Evolutionary conservation across 1,140 invertebrate genomes (phyloP).

Genomic region (Coptotermes formosanus): DNA sequence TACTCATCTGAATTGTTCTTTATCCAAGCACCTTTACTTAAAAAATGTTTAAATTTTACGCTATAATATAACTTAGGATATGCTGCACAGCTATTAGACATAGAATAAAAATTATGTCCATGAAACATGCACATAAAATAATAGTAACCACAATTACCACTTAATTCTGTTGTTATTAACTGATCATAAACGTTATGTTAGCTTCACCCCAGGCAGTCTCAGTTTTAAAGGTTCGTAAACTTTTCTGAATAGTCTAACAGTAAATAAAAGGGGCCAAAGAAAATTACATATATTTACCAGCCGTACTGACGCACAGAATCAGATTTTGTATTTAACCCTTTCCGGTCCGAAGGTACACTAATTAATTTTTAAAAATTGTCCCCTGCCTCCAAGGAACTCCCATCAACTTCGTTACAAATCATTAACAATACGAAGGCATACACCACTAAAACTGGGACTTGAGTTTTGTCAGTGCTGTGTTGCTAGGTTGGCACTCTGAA

Average conservation of each 20-base stretch:
- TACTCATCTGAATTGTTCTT: neutral
- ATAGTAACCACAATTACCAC: neutral
- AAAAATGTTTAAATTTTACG: conserved; percentile 1
- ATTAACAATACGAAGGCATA: no score
- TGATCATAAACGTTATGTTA: neutral
- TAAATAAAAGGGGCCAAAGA: neutral
- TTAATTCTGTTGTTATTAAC: conserved; percentile 5
- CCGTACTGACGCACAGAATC: no score
- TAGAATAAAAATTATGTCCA: neutral
- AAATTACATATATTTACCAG: no score
- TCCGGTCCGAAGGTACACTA: no score
- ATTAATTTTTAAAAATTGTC: no score
- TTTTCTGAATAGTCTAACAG: neutral
- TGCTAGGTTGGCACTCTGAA: no score
- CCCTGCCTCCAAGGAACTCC: no score
- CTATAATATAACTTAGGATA: neutral
- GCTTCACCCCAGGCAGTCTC: conserved; percentile 4
- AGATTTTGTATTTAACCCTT: no score
- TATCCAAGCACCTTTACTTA: neutral
- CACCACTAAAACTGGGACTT: no score
- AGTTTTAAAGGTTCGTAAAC: neutral
- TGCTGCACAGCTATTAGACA: neutral
- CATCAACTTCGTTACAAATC: no score
- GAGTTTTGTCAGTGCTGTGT: no score
- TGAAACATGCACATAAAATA: neutral